Evolutionary conservation across 2,113 vertebrate genomes (phyloP).

Genomic region (Petrocephalus zakoni): DNA sequence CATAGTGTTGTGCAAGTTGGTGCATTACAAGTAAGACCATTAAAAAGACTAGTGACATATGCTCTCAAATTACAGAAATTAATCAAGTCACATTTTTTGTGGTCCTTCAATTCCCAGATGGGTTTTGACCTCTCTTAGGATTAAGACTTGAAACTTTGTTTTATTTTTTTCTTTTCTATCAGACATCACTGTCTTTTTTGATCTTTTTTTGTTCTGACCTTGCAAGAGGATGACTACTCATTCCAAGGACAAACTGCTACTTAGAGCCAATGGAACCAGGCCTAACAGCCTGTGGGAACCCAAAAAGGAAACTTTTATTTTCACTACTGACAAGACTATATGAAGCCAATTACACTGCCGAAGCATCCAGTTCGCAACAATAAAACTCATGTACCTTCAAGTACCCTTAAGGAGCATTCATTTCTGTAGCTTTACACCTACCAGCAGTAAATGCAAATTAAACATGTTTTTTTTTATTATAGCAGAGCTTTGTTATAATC

Average conservation of each 20-base stretch:
- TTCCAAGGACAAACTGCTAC: conserved; percentile 19
- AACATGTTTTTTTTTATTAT: not conserved
- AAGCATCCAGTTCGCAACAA: not conserved
- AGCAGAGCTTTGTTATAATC: not conserved
- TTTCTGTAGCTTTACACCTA: not conserved
- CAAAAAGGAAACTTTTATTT: not conserved
- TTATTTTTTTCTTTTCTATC: conserved; percentile 22
- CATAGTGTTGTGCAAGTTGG: not conserved
- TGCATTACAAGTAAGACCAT: conserved; percentile 32
- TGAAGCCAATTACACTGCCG: not conserved
- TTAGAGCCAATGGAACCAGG: not conserved
- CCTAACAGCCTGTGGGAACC: not conserved
- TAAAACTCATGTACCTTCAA: not conserved
- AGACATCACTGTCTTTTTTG: conserved; percentile 31
- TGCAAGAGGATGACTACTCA: conserved; percentile 31
- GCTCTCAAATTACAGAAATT: conserved; percentile 48
- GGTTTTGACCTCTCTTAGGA: conserved; percentile 47
- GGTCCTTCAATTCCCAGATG: conserved; percentile 47
- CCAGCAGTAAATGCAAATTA: not conserved
- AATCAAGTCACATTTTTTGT: conserved; percentile 42
- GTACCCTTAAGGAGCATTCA: not conserved
- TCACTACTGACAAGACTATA: not conserved
- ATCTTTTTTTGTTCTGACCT: conserved; percentile 37
- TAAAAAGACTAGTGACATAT: conserved; percentile 47
- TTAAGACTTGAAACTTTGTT: conserved; percentile 23